Conservation (phyloP, 2,888 invertebrate genomes). For the Alviniconcha strummeri region DNA sequence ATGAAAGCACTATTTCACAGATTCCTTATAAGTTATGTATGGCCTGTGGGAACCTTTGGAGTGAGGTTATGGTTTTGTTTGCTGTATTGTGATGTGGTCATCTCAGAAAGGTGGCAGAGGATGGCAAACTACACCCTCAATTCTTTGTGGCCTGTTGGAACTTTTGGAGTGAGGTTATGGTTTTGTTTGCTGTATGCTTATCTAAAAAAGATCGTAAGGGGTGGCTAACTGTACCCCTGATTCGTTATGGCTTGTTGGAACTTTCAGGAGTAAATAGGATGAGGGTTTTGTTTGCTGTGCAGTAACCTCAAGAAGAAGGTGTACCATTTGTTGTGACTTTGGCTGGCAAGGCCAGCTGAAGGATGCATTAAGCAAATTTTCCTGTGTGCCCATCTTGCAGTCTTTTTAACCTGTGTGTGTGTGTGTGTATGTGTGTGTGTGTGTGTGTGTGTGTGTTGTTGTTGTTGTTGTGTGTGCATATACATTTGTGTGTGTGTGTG, state of each 20-base stretch:
- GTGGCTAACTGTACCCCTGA: constrained; percentile 85
- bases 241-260: constrained; percentile 87
- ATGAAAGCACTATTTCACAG: neutral
- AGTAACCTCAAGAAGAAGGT: too few species aligned
- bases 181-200: neutral
- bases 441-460: neutral
- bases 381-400: too few species aligned
- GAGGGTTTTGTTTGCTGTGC: too few species aligned
- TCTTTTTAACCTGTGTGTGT: neutral
- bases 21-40: neutral
- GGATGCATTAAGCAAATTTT: too few species aligned
- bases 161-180: constrained; percentile 83
- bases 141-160: constrained; percentile 87
- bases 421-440: neutral
- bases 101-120: constrained; percentile 79
- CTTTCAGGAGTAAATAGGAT: constrained; percentile 84
- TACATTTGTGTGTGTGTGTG: too few species aligned
- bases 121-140: constrained; percentile 85
- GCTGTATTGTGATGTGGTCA: neutral
- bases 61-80: neutral
- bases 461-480: too few species aligned
- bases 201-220: constrained; percentile 79
- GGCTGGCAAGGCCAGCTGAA: too few species aligned
- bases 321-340: too few species aligned
- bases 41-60: neutral